Evolutionary conservation across 1,140 invertebrate species (phyloP), one percentile per base, ranked within the genome.

Genomic region (Drosophila lini): DNA sequence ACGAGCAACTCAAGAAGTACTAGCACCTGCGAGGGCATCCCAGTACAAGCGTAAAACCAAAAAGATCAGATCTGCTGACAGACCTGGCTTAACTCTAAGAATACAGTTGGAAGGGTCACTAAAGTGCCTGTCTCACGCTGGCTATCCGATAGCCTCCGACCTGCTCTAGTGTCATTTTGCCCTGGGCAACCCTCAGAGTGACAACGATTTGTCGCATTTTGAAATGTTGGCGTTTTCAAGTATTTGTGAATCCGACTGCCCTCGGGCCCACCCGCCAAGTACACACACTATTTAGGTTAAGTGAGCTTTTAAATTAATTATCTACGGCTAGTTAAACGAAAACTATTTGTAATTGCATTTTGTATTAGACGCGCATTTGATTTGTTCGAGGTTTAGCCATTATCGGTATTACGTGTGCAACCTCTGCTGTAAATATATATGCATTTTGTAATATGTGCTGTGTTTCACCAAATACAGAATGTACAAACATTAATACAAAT

Each of bases 1-100:
- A 98, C 93, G 97, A 98, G 93, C 97, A 98, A 92, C 93, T 98
- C 32, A 97, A 97, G 89, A 93, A 93, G 78, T 78, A 95, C 61
- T 95, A 95, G 92, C 94, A 86, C 7, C 31, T 4, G 9, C 50
- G 44, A 34, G 50, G 15, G 16, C 16, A 34, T 41, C 28, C 47
- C 67, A 80, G 71, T 83, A 83, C 77, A 83, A 83, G 81, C 71
- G 60, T 77, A 80, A 85, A 88, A 83, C 83, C 83, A 86, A 86
- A 86, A 65, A 81, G 36, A 55, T 58, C 52, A 78, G 41, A 57
- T 57, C 64, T 71, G 50, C 48, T 31, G 65, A 50, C 64, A 42
- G 38, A 77, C 34, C 25, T 69, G 57, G 45, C 64, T 38, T 68
- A 61, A 65, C 59, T 68, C 48, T 84, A 77, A 47, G 55, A 57